Evolutionary conservation across 2,888 invertebrate genomes (phyloP).

Genomic region (Parnassius smintheus): DNA sequence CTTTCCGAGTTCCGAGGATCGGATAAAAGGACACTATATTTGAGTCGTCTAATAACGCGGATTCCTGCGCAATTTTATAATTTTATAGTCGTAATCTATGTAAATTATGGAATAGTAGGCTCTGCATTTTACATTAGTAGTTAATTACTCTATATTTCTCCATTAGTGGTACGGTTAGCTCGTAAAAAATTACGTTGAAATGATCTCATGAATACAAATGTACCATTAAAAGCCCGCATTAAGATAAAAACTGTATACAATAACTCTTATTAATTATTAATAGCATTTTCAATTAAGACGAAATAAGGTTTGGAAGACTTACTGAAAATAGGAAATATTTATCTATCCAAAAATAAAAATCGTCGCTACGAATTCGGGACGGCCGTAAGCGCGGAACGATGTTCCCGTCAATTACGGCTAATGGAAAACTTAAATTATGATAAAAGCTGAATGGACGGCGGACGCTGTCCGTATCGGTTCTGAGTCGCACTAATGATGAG

Average conservation of each 20-base stretch:
- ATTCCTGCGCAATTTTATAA: constrained; percentile 38
- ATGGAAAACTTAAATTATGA: constrained; percentile 82
- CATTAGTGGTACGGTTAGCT: constrained; percentile 66
- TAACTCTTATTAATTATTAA: constrained; percentile 77
- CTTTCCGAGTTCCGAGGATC: constrained; percentile 29
- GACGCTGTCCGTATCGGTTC: constrained; percentile 54
- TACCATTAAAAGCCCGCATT: constrained; percentile 72
- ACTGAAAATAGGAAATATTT: constrained; percentile 74
- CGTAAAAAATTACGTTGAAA: constrained; percentile 68
- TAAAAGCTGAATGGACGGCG: constrained; percentile 74
- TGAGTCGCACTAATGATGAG: constrained; percentile 33
- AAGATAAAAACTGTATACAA: constrained; percentile 75
- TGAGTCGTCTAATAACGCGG: constrained; percentile 47
- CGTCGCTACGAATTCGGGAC: constrained; percentile 60
- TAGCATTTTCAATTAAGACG: constrained; percentile 74
- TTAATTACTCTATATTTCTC: constrained; percentile 68
- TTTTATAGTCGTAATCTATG: constrained; percentile 40
- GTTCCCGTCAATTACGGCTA: constrained; percentile 80
- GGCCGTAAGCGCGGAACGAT: constrained; percentile 78
- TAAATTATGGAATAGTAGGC: constrained; percentile 44
- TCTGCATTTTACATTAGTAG: constrained; percentile 59
- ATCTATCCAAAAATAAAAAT: constrained; percentile 76
- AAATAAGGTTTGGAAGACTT: constrained; percentile 59
- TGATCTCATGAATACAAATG: constrained; percentile 70
- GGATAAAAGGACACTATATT: constrained; percentile 41